phyloP scores from a whole-genome alignment of 2,888 invertebrate species.

The Lepetodrilus schrolli region DNA sequence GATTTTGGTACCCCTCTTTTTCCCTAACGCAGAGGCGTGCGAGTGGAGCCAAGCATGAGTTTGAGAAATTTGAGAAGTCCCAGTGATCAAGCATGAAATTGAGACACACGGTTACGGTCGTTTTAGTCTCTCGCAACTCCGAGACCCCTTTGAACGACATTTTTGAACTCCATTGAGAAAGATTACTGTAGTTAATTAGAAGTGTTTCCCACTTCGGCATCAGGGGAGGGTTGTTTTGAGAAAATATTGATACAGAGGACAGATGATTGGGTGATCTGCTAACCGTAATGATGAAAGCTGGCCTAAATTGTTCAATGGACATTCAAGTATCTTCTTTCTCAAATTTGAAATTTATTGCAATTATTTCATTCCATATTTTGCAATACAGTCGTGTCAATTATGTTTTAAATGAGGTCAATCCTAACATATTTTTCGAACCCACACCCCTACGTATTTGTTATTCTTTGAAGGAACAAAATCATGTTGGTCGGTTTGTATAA shows the following conservation, averaged over 20 bases:
- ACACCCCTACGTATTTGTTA: background rate
- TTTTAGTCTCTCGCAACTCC: background rate
- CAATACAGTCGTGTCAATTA: background rate
- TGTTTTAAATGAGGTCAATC: background rate
- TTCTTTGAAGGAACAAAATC: background rate
- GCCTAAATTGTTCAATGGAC: too few relatives aligned
- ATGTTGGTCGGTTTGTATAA: too few relatives aligned
- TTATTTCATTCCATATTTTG: background rate
- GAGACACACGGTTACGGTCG: background rate
- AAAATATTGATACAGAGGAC: constrained; percentile 12
- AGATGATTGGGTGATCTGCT: too few relatives aligned
- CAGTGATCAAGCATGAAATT: background rate
- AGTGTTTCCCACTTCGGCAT: background rate
- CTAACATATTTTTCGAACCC: background rate
- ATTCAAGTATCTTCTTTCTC: background rate
- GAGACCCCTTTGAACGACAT: background rate
- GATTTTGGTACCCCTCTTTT: too few relatives aligned
- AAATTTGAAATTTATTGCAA: background rate
- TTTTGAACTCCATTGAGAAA: background rate
- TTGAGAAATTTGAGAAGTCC: background rate
- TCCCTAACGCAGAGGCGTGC: background rate
- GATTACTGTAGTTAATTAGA: constrained; percentile 6
- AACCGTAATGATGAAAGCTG: too few relatives aligned
- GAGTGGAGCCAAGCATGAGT: background rate
- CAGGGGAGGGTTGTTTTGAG: background rate